Evolutionary conservation across 2,888 invertebrate species (phyloP).

Genomic region (Ennomos fuscantarius): DNA sequence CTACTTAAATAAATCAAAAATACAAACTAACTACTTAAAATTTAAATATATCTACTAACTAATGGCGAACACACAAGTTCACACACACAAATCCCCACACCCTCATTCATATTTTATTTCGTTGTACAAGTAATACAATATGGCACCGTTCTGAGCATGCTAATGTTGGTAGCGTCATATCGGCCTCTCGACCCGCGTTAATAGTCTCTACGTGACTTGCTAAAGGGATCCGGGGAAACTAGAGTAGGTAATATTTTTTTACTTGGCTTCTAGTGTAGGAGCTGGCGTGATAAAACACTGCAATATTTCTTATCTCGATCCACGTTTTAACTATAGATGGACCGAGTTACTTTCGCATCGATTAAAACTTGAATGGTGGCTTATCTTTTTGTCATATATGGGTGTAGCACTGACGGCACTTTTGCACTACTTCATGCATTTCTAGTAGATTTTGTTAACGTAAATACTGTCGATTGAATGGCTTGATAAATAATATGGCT

Average conservation of each 20-base stretch:
- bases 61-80: no score
- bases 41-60: no score
- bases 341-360: not conserved
- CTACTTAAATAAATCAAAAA: no score
- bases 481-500: no score
- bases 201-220: conserved; percentile 56
- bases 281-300: no score
- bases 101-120: not conserved
- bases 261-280: conserved; percentile 8
- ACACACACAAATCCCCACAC: no score
- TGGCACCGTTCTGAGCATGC: conserved; percentile 28
- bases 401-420: not conserved
- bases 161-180: conserved; percentile 53
- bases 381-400: not conserved
- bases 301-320: no score
- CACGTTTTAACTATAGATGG: no score
- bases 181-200: conserved; percentile 47
- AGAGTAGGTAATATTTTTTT: conserved; percentile 24
- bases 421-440: no score
- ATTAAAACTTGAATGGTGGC: not conserved
- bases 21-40: no score
- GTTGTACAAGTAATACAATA: conserved; percentile 10
- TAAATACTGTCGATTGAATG: no score
- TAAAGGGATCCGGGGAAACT: conserved; percentile 32
- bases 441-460: no score